Evolutionary conservation across 2,888 invertebrate genomes (phyloP).

Genomic region (Synanthedon vespiformis): DNA sequence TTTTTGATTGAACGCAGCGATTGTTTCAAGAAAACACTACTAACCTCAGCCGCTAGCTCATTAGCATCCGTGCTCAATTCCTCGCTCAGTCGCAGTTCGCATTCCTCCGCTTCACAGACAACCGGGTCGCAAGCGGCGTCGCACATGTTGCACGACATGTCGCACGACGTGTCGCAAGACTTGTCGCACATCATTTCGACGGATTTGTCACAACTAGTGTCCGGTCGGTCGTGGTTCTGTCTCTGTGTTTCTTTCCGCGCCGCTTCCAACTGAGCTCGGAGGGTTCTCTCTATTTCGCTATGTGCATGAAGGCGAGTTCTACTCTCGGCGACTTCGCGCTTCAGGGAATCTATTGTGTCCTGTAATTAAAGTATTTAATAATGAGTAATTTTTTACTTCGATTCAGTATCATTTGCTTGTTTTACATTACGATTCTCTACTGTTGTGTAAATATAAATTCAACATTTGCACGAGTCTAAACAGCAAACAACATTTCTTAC

Average conservation of each 20-base stretch:
- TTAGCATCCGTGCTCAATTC: constrained; percentile 59
- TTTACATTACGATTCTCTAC: not conserved
- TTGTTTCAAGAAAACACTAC: constrained; percentile 4
- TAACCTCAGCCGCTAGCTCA: constrained; percentile 60
- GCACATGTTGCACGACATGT: constrained; percentile 36
- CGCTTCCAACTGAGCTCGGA: constrained; percentile 58
- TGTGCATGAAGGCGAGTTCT: constrained; percentile 55
- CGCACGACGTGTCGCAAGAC: constrained; percentile 17
- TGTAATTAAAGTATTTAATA: constrained; percentile 15
- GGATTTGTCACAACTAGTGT: constrained; percentile 11
- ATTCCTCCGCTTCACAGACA: constrained; percentile 48
- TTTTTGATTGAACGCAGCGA: too few species aligned
- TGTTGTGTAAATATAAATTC: not conserved
- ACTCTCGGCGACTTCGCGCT: constrained; percentile 60
- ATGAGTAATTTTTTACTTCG: not conserved
- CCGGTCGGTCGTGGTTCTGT: constrained; percentile 10
- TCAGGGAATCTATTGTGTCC: constrained; percentile 59
- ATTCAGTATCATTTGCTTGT: not conserved
- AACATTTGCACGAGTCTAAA: too few species aligned
- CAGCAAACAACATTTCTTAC: too few species aligned
- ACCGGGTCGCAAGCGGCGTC: constrained; percentile 62
- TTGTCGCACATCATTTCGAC: constrained; percentile 7
- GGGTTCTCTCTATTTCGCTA: constrained; percentile 56
- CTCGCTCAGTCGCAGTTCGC: constrained; percentile 38
- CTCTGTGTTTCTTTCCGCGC: constrained; percentile 44